phyloP scores from a whole-genome alignment of 2,888 invertebrate species.

The Ectemnius cavifrons region DNA sequence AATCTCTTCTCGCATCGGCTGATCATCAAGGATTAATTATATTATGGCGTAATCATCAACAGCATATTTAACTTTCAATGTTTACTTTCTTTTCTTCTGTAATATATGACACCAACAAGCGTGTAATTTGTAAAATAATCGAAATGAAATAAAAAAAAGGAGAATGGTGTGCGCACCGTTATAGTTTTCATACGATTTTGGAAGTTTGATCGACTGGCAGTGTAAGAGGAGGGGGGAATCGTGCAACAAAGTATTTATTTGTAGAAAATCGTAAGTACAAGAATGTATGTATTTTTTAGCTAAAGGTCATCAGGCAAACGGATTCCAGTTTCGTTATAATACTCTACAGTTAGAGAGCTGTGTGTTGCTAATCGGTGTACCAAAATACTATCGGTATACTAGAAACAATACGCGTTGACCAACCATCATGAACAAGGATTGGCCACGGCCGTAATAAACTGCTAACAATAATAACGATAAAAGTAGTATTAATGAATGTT shows the following conservation, averaged over 20 bases:
- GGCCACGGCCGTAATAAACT: no score
- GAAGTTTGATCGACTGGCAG: no score
- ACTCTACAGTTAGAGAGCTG: slow-evolving; percentile 57
- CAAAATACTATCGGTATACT: no score
- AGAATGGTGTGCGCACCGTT: slow-evolving; percentile 15
- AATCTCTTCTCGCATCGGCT: slow-evolving; percentile 90
- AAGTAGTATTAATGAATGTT: slow-evolving; percentile 28
- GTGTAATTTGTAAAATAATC: neutral
- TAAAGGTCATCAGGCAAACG: slow-evolving; percentile 26
- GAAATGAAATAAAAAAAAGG: slow-evolving; percentile 12
- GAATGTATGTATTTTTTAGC: slow-evolving; percentile 15
- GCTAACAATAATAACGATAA: no score
- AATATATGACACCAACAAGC: slow-evolving; percentile 9
- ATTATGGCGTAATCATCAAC: slow-evolving; percentile 81
- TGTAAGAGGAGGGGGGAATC: no score
- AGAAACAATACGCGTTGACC: no score
- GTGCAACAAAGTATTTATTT: no score
- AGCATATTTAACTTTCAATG: slow-evolving; percentile 55
- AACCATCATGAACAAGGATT: no score
- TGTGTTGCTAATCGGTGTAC: slow-evolving; percentile 11
- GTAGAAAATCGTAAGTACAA: neutral
- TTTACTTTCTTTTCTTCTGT: slow-evolving; percentile 1
- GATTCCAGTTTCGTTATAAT: slow-evolving; percentile 42
- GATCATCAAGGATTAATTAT: slow-evolving; percentile 90
- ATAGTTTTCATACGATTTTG: neutral